Evolutionary conservation across 2,113 vertebrate species (phyloP).

Genomic region (Calonectris borealis): DNA sequence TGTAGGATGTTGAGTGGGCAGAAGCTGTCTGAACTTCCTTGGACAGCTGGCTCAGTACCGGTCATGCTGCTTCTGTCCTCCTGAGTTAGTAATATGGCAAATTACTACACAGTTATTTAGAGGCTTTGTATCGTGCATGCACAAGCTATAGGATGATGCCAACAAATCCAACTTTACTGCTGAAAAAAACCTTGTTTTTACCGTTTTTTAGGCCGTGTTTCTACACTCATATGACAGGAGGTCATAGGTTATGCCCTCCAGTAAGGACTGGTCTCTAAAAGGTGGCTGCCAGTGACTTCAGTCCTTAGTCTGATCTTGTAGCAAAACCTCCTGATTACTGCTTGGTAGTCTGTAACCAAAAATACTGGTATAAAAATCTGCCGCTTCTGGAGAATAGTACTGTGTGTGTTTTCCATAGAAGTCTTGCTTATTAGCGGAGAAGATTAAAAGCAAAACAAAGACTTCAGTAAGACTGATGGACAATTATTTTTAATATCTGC

Average conservation of each 20-base stretch:
- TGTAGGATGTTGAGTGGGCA: slow-evolving; percentile 7
- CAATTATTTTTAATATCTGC: not conserved
- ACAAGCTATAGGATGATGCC: not conserved
- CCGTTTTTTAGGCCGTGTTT: not conserved
- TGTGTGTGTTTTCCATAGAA: not conserved
- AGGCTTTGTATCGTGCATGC: not conserved
- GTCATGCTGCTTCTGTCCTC: not conserved
- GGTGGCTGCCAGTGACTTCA: not conserved
- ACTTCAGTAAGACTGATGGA: not conserved
- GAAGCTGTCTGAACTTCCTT: not conserved
- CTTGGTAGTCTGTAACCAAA: not conserved
- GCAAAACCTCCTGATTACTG: not conserved
- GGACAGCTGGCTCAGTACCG: not conserved
- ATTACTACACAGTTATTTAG: not conserved
- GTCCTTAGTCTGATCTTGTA: not conserved
- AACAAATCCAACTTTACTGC: not conserved
- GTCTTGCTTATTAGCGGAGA: not conserved
- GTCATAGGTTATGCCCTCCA: not conserved
- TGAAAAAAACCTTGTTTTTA: not conserved
- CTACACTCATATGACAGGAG: not conserved
- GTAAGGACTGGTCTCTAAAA: not conserved
- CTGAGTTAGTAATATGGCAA: not conserved
- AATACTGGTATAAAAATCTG: not conserved
- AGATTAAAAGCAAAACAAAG: not conserved
- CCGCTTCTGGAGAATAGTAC: not conserved